A percentile compares a stretch with the other conserved stretches of the same genome.
Evolutionary conservation across 1,140 invertebrate species (phyloP).

Genomic region (Parapsyche elsis): DNA sequence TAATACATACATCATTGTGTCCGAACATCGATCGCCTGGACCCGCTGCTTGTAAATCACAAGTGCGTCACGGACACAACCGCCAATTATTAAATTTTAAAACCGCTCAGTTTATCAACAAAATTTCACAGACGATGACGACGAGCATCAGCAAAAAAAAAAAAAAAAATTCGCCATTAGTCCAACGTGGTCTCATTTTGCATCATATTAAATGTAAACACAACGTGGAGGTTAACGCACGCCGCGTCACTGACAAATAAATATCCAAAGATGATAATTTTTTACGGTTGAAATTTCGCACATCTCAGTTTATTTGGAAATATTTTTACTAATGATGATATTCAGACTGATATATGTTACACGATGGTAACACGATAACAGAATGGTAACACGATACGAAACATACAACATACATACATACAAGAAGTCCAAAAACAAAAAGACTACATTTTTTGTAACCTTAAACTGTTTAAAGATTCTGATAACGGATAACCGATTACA

Average conservation of each 20-base stretch:
- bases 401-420: too few relatives aligned
- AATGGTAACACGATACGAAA: too few relatives aligned
- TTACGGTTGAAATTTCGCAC: too few relatives aligned
- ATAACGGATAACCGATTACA: too few relatives aligned
- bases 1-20: constrained; percentile 47
- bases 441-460: too few relatives aligned
- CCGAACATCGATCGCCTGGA: constrained; percentile 39
- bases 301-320: too few relatives aligned
- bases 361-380: too few relatives aligned
- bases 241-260: not conserved
- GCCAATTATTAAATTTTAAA: constrained; percentile 56
- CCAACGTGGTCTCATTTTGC: constrained; percentile 48
- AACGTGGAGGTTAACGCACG: not conserved
- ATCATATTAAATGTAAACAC: constrained; percentile 6
- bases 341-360: too few relatives aligned
- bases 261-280: too few relatives aligned
- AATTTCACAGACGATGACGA: constrained; percentile 45
- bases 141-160: not conserved
- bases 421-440: too few relatives aligned
- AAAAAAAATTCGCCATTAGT: constrained; percentile 53
- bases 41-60: constrained; percentile 54
- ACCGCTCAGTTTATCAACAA: constrained; percentile 53
- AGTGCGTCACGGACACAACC: constrained; percentile 46
- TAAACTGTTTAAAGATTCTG: too few relatives aligned
- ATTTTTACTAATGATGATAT: too few relatives aligned